Evolutionary conservation across 2,888 invertebrate species (phyloP).

Genomic region (Shargacucullia verbasci): DNA sequence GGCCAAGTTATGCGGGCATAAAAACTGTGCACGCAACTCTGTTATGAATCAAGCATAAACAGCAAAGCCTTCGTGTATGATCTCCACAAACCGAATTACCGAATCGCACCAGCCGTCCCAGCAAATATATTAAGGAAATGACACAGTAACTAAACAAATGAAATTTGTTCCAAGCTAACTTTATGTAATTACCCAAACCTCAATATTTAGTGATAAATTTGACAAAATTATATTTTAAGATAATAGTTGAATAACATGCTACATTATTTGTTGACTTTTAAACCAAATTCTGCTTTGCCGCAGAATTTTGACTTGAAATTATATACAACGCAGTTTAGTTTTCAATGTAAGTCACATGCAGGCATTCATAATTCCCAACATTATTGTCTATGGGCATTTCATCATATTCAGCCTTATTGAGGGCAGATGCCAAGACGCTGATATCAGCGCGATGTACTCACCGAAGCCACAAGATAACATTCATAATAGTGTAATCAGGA

Average conservation of each 20-base stretch:
- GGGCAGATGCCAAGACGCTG: constrained; percentile 41
- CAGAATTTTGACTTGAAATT: no score
- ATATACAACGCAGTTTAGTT: no score
- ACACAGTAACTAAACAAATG: not conserved
- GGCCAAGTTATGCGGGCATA: constrained; percentile 45
- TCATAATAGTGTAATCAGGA: constrained; percentile 39
- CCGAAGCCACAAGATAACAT: constrained; percentile 35
- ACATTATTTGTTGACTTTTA: not conserved
- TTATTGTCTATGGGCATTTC: constrained; percentile 15
- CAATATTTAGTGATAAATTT: constrained; percentile 6
- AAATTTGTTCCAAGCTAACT: constrained; percentile 7
- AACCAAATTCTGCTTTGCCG: no score
- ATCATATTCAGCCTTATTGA: constrained; percentile 39
- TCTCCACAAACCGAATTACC: constrained; percentile 10
- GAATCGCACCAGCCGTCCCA: constrained; percentile 1
- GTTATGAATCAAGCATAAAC: constrained; percentile 45
- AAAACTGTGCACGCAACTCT: constrained; percentile 45
- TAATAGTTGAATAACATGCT: constrained; percentile 4
- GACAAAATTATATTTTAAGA: constrained; percentile 1
- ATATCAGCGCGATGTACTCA: constrained; percentile 45
- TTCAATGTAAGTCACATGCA: not conserved
- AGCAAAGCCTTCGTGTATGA: constrained; percentile 24
- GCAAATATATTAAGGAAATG: constrained; percentile 14
- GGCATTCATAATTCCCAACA: constrained; percentile 8
- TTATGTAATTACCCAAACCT: constrained; percentile 1